Conservation (phyloP, 2,113 vertebrate species). For the Mus musculus region DNA sequence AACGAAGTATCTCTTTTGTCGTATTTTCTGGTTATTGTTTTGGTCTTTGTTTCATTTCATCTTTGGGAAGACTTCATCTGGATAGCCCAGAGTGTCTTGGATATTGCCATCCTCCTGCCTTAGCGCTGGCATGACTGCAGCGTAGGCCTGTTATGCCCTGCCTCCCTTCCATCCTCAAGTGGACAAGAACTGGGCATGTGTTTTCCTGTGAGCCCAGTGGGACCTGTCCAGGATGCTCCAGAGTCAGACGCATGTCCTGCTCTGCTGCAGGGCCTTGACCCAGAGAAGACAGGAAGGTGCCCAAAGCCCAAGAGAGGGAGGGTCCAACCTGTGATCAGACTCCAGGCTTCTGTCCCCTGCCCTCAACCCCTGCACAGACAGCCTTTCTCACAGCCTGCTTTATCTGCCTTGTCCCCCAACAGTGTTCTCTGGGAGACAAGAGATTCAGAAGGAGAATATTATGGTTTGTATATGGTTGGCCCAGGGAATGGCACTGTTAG, state of each 20-base stretch:
- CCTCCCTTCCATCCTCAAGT: neutral
- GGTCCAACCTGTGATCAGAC: neutral
- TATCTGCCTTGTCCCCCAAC: neutral
- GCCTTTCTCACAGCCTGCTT: neutral
- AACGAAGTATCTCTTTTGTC: neutral
- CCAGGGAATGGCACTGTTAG: no score
- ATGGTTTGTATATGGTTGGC: no score
- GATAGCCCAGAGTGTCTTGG: neutral
- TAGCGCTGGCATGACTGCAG: neutral
- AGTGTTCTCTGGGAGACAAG: neutral
- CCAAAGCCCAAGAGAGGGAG: neutral
- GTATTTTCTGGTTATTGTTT: neutral
- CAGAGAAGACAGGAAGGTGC: neutral
- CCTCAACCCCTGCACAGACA: accelerated
- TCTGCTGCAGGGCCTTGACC: neutral
- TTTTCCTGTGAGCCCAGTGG: neutral
- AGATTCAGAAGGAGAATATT: no score
- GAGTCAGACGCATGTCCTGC: neutral
- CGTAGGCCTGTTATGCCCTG: neutral
- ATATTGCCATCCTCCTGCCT: neutral
- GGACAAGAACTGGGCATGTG: accelerated
- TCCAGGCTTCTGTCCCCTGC: neutral
- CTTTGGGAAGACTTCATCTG: neutral
- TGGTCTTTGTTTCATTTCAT: neutral
- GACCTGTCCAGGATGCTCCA: accelerated